phyloP scores from a whole-genome alignment of 2,888 invertebrate species.

The Timema podura region DNA sequence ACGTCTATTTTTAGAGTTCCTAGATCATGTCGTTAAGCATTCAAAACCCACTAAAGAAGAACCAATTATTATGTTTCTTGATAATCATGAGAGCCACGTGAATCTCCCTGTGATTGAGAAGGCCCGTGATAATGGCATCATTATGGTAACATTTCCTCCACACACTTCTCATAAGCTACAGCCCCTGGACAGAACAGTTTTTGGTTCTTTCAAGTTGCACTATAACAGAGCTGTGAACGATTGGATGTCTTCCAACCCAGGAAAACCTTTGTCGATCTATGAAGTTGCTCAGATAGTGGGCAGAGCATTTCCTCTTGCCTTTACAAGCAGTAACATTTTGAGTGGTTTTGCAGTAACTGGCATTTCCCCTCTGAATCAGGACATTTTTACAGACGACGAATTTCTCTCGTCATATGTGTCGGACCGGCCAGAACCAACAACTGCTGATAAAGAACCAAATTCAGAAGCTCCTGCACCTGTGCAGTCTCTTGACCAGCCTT shows the following conservation, averaged over 20 bases:
- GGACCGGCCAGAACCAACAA: no score
- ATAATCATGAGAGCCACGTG: constrained; percentile 21
- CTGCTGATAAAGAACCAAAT: no score
- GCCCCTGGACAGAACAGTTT: constrained; percentile 38
- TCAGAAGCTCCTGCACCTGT: no score
- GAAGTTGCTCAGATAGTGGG: neutral
- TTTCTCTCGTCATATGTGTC: constrained; percentile 2
- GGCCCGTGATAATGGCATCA: constrained; percentile 39
- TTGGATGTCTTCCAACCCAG: constrained; percentile 6
- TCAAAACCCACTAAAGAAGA: constrained; percentile 7
- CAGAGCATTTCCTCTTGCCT: neutral
- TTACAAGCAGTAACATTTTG: neutral
- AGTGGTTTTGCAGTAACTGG: constrained; percentile 8
- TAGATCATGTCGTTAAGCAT: constrained; percentile 30
- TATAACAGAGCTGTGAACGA: constrained; percentile 10
- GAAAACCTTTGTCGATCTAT: constrained; percentile 5
- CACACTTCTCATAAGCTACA: constrained; percentile 41
- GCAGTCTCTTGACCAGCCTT: no score
- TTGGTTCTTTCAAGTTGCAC: constrained; percentile 37
- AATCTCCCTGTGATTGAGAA: constrained; percentile 4
- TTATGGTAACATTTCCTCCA: constrained; percentile 40
- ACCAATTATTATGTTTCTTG: neutral
- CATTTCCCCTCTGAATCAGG: constrained; percentile 5
- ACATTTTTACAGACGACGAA: constrained; percentile 7
- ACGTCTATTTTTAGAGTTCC: constrained; percentile 13